Base-by-base conservation (phyloP, 2,797 vertebrate species). In the Hybognathus amarus region DNA sequence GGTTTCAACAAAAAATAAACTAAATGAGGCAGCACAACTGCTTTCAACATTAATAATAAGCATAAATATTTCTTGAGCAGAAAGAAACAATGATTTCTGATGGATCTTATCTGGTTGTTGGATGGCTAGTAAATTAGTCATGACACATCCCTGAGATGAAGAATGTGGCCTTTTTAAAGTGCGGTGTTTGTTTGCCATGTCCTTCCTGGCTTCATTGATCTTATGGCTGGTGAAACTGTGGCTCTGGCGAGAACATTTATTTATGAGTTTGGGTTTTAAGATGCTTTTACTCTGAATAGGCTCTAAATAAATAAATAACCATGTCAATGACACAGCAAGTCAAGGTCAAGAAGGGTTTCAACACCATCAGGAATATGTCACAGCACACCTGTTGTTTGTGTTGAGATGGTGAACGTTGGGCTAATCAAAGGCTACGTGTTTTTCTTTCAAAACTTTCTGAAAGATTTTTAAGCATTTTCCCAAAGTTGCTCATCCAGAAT, bases 231-330 rank as follows among this genome's bases (percentile, higher is more conserved):
- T 76, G 33, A 70, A 27, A 79, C 64, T 6, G 47, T 22, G 33
- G 27, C n/a, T 63, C 56, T 54, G 36, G 42, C 2, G 5, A 70
- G 1, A 15, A 10, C 3, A 64, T 77, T 73, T 67, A 38, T 71
- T 78, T 22, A 77, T 17, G 42, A 63, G 30, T 18, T 61, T 47
- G 52, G 30, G 18, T 64, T 82, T 82, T 40, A 66, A 81, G 27
- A 81, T 33, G 56, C 80, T 74, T 71, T 80, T 30, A 80, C 36
- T 12, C n/a, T 59, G 78, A 80, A 42, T 56, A 61, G 36, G 52
- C 52, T 45, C 3, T n/a, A 74, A 81, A 75, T 82, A 75, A 59
- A 80, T 80, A 68, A 73, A 74, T 81, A 73, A 64, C 13, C 69
- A 81, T 20, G 45, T 61, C 9, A 61, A 42, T 61, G 67, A 30